These are phyloP conservation scores for Tipula lateralis DNA, from an alignment of 2,888 invertebrate species.

Conservation along the genomic window DNA sequence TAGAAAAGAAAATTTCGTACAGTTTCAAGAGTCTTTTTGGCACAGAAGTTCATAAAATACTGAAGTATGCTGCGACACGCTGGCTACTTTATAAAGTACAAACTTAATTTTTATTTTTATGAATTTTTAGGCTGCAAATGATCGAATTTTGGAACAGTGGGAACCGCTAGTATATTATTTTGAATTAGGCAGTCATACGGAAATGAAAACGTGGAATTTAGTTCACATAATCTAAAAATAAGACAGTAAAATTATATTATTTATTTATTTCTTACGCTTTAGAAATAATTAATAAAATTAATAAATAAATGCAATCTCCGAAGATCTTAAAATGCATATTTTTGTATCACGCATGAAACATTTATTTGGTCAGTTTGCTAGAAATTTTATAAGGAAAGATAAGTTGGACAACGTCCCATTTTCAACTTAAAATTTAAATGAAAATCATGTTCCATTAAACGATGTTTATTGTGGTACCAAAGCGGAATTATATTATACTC, in stretches of 20 bases:
- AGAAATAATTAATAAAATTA: conserved; percentile 29
- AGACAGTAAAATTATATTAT: neutral
- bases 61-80: neutral
- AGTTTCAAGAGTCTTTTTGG: neutral
- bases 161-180: neutral
- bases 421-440: neutral
- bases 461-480: too few species aligned
- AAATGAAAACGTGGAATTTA: neutral
- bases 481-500: too few species aligned
- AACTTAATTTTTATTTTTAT: neutral
- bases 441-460: too few species aligned
- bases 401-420: neutral
- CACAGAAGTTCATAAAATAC: neutral
- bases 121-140: conserved; percentile 13
- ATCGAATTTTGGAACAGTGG: conserved; percentile 30
- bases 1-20: neutral
- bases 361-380: conserved; percentile 26
- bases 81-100: neutral
- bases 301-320: conserved; percentile 33
- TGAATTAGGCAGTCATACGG: neutral
- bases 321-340: conserved; percentile 32
- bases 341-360: too few species aligned
- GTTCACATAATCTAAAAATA: neutral
- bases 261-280: neutral
- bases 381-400: too few species aligned